Base-by-base conservation (phyloP, 2,888 invertebrate species). In the Papilio protenor region DNA sequence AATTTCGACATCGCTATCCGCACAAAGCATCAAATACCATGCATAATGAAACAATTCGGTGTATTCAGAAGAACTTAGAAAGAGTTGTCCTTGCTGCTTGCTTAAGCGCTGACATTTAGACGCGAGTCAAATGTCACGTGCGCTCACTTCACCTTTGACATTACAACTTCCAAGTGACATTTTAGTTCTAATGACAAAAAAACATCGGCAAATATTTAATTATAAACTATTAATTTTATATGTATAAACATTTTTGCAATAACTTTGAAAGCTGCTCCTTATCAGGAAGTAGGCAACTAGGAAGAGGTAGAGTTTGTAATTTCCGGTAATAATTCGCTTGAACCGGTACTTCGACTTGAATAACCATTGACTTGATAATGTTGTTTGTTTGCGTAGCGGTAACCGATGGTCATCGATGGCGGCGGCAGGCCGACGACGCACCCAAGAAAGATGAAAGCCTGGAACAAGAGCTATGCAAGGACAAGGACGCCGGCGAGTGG, bases 401-500 rank as follows among this genome's bases (percentile, higher is more conserved):
- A 87, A 92, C 91, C 86, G 92, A 94, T 85, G 89, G 89, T 82
- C 91, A 93, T 85, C 95, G 97, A 87, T 95, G 95, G 86, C 95
- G 96, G 92, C 95, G 97, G 86, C 97, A 97, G 89, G 96, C 96
- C 96, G 96, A 97, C 81, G 96, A 96, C 75, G 86, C 95, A 61
- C 87, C 88, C 83, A 97, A 98, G 94, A 98, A 98, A 94, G 98
- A 98, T 86, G 98, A 98, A 86, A 97, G 97, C 91, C 97, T 98
- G 92, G 98, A 98, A 92, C 96, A 95, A 88, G 98, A 98, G 92
- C 96, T 98, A 85, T 98, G 98, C 95, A 98, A 98, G 95, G 98
- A 98, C 95, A 98, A 98, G 95, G 98, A 98, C 94, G 98, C 98
- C 75, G 98, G 98, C 82, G 98, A 98, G 94, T 98, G 98, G 98